phyloP scores from a whole-genome alignment of 2,113 vertebrate species.

The Trichomycterus rosablanca region DNA sequence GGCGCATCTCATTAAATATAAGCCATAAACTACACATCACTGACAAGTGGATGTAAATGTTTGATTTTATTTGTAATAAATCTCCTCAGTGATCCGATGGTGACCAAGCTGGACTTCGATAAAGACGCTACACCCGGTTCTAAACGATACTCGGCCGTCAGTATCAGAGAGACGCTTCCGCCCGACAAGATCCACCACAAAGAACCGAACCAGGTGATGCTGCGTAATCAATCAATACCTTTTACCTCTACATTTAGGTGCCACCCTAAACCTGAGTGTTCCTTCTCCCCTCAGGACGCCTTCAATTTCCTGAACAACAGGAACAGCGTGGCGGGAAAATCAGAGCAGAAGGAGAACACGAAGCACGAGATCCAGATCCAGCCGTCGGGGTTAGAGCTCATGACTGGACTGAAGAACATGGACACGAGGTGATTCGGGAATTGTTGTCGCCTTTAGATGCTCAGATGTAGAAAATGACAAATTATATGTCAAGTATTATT shows the following conservation, averaged over 20 bases:
- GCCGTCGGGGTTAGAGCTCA: conserved; percentile 73
- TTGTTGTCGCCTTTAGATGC: no score
- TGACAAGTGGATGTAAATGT: no score
- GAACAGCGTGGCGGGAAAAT: conserved; percentile 76
- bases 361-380: conserved; percentile 65
- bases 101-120: conserved; percentile 93
- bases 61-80: background rate
- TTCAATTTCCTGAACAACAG: conserved; percentile 88
- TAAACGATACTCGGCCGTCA: conserved; percentile 73
- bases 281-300: conserved; percentile 69
- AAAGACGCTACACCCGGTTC: conserved; percentile 80
- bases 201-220: conserved; percentile 74
- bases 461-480: no score
- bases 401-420: conserved; percentile 65
- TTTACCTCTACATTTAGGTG: no score
- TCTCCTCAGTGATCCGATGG: conserved; percentile 78
- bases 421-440: conserved; percentile 68
- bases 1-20: no score
- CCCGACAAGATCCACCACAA: conserved; percentile 70
- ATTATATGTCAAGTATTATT: no score
- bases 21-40: no score
- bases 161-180: conserved; percentile 69
- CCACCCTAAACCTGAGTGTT: background rate
- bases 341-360: conserved; percentile 68
- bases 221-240: no score